Conservation (phyloP, 2,113 vertebrate genomes). For the Gnathonemus echidnorhynchus region DNA sequence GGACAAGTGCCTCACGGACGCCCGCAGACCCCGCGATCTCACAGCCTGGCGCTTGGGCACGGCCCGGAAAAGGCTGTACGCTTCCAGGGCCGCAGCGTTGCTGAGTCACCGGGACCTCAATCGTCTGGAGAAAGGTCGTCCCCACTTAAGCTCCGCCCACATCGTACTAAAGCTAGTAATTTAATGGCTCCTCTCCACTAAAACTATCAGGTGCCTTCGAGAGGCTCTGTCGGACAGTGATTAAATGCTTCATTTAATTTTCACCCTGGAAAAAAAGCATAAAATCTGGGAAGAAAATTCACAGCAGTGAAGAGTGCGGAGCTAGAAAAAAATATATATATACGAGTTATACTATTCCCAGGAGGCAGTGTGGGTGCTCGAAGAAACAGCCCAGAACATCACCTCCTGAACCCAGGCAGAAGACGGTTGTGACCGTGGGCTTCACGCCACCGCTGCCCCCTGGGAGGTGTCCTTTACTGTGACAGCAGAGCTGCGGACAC, state of each 20-base stretch:
- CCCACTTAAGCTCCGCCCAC: neutral
- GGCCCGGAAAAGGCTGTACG: neutral
- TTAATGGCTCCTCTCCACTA: neutral
- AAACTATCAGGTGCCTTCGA: neutral
- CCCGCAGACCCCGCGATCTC: neutral
- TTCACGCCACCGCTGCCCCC: neutral
- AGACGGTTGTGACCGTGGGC: neutral
- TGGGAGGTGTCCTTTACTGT: neutral
- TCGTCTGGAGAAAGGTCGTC: neutral
- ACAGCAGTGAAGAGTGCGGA: constrained; percentile 9
- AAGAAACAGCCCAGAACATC: neutral
- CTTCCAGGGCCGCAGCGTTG: neutral
- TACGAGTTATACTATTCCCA: neutral
- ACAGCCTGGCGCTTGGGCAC: neutral
- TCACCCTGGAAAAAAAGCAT: neutral
- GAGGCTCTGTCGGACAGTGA: neutral
- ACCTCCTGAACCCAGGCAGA: neutral
- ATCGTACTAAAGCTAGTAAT: neutral
- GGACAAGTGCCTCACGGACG: neutral
- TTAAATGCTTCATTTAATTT: neutral
- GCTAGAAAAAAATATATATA: neutral
- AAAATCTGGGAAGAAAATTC: neutral
- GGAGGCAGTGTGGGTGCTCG: neutral
- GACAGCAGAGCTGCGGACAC: neutral
- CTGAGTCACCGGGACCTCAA: neutral